A percentile compares a stretch with the other conserved stretches of the same genome.
Conservation (phyloP, 2,888 invertebrate species). For the Platycheirus albimanus region DNA sequence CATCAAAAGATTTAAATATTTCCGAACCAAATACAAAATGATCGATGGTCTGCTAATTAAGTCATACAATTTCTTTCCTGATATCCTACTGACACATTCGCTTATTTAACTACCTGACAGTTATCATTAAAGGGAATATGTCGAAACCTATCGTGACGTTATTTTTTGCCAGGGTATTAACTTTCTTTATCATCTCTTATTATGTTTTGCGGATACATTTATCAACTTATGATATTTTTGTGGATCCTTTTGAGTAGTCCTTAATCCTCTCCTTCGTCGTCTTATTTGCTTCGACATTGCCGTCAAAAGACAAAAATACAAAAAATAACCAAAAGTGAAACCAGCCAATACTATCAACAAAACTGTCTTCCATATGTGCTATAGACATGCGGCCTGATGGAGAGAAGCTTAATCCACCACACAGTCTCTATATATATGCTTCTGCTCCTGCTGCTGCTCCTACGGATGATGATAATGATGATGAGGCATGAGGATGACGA, state of each 20-base stretch:
- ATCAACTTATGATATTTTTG: slow-evolving; percentile 49
- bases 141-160: slow-evolving; percentile 70
- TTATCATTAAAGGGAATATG: slow-evolving; percentile 72
- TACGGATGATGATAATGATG: slow-evolving; percentile 5
- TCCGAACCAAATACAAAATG: slow-evolving; percentile 64
- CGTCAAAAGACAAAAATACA: slow-evolving; percentile 59
- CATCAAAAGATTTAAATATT: slow-evolving; percentile 17
- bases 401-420: slow-evolving; percentile 69
- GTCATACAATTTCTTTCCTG: slow-evolving; percentile 66
- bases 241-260: slow-evolving; percentile 68
- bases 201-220: slow-evolving; percentile 66
- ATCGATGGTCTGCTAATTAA: slow-evolving; percentile 73
- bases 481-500: slow-evolving; percentile 45
- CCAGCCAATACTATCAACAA: slow-evolving; percentile 69
- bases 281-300: slow-evolving; percentile 66
- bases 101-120: slow-evolving; percentile 74
- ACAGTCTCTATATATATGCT: no score
- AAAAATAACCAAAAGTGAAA: slow-evolving; percentile 5
- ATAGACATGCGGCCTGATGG: slow-evolving; percentile 38
- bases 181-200: slow-evolving; percentile 72
- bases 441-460: not conserved
- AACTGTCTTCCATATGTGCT: slow-evolving; percentile 69
- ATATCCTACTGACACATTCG: slow-evolving; percentile 70
- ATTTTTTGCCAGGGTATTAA: slow-evolving; percentile 66
- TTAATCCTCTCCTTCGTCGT: slow-evolving; percentile 70